phyloP scores from a whole-genome alignment of 2,797 vertebrate genomes.

The Phalanger gymnotis region DNA sequence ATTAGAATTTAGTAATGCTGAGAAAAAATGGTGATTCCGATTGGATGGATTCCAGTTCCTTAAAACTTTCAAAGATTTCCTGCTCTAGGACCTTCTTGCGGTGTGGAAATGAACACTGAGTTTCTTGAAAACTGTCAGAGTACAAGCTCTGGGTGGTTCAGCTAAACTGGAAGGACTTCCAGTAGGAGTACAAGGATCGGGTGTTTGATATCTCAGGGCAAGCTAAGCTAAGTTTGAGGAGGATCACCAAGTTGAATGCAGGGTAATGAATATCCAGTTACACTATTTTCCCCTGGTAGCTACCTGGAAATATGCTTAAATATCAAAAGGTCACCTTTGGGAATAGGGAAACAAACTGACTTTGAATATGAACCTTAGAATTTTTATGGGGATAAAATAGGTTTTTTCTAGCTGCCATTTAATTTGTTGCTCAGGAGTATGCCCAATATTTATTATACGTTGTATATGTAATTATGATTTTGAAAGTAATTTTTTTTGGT shows the following conservation, averaged over 20 bases:
- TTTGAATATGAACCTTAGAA: neutral
- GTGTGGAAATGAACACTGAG: neutral
- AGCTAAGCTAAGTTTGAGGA: neutral
- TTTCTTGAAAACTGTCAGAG: neutral
- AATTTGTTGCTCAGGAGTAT: slow-evolving; percentile 45
- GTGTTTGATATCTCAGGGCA: neutral
- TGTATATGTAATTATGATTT: slow-evolving; percentile 27
- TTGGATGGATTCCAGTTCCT: neutral
- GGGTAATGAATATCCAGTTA: neutral
- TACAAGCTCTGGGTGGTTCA: neutral
- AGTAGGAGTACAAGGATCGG: neutral
- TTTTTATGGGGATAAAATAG: neutral
- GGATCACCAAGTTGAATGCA: neutral
- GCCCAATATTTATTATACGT: slow-evolving; percentile 25
- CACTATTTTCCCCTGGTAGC: slow-evolving; percentile 48
- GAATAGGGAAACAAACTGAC: neutral
- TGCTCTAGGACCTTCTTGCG: neutral
- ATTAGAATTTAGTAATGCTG: slow-evolving; percentile 19
- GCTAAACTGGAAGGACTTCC: neutral
- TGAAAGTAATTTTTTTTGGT: slow-evolving; percentile 40
- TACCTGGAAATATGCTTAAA: neutral
- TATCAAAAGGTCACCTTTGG: neutral
- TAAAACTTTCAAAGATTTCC: neutral
- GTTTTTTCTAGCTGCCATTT: neutral
- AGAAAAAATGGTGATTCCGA: slow-evolving; percentile 38